Base-by-base conservation (phyloP, 2,888 invertebrate genomes). In the Hipparchia sbordonii region DNA sequence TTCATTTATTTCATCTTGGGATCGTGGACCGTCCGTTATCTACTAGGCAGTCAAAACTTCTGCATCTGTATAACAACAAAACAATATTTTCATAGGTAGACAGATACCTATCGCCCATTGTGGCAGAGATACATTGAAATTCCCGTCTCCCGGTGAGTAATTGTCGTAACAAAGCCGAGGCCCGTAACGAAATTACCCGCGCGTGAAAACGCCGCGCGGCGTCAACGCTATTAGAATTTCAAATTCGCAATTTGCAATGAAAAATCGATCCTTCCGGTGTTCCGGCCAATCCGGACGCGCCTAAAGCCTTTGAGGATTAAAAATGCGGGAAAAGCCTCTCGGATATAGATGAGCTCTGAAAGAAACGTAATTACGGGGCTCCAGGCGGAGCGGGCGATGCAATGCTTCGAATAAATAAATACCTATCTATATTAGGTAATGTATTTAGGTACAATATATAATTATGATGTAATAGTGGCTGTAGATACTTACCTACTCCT, bases 191-290 rank as follows among this genome's bases (percentile, higher is more conserved):
- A 78, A 77, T 76, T 73, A 76, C 65, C 73, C 76, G 76, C 73
- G 75, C 72, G 78, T 76, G 74, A 74, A 77, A 79, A 77, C 72
- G 74, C 67, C 75, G 72, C 76, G 76, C 77, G 77, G 76, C 76
- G 75, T 76, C 71, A 74, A 74, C 74, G 72, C 77, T 77, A 80
- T 79, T 81, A 78, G 78, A 82, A 77, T 80, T 80, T 79, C 80
- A 82, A 82, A 82, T 82, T 79, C 75, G 78, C 78, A 81, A 77
- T 79, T 79, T 76, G 75, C 81, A 79, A 84, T 81, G 82, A 81
- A 82, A 83, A 85, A 87, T 83, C 82, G 90, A 91, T 92, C 89
- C 82, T 91, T 92, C 92, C 65, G 65, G 65, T 52, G 51, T 65
- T 65, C 52, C 91, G 89, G 87, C 79, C 84, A 81, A 80, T 82